A percentile compares a stretch with the other conserved stretches of the same genome.
phyloP scores from a whole-genome alignment of 2,113 vertebrate genomes.

The Hippocampus guttulatus region DNA sequence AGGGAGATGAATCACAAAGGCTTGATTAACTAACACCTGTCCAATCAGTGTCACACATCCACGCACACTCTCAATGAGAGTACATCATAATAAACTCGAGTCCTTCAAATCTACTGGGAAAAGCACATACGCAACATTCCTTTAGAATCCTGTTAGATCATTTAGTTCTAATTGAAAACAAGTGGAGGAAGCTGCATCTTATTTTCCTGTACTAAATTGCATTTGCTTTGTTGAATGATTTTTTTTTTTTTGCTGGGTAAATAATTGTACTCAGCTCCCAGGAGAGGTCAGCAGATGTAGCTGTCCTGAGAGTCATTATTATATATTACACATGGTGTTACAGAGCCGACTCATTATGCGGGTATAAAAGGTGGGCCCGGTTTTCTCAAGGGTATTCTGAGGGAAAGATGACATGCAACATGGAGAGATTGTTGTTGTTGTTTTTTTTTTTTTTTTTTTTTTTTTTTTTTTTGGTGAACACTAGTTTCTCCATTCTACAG shows the following conservation, averaged over 20 bases:
- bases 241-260: conserved; percentile 35
- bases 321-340: conserved; percentile 54
- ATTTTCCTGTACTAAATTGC: conserved; percentile 40
- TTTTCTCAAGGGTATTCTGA: conserved; percentile 38
- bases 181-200: conserved; percentile 39
- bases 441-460: background rate
- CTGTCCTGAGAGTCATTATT: conserved; percentile 59
- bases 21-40: conserved; percentile 10
- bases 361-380: conserved; percentile 27
- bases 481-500: conserved; percentile 5
- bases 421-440: background rate
- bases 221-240: conserved; percentile 51
- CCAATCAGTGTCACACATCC: conserved; percentile 18
- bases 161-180: conserved; percentile 47
- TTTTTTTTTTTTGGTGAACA: background rate
- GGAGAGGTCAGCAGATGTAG: conserved; percentile 58
- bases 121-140: conserved; percentile 15
- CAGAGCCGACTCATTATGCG: conserved; percentile 46
- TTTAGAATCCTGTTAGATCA: conserved; percentile 10
- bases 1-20: background rate
- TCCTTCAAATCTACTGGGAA: conserved; percentile 11
- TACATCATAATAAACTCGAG: conserved; percentile 14
- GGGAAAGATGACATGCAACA: conserved; percentile 24
- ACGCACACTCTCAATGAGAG: conserved; percentile 12
- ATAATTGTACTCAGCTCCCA: conserved; percentile 57